Evolutionary conservation across 2,797 vertebrate species (phyloP), one percentile per base, ranked within the genome.

Genomic region (Eleutherodactylus coqui): DNA sequence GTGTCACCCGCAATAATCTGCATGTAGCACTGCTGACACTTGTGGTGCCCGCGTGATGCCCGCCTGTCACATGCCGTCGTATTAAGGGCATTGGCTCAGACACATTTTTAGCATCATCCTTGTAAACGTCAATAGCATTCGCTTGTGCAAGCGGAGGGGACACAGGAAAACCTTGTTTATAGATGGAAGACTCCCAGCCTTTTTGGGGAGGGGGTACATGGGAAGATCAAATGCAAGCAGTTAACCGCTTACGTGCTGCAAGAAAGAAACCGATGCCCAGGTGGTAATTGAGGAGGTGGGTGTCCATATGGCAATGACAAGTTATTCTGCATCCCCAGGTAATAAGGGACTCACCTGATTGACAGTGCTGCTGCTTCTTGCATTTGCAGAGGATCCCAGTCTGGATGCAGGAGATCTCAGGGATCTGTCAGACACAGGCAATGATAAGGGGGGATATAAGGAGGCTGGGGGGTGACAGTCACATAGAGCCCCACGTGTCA

Each of bases 331-430:
- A 10, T 53, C 51, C n/a, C 21, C 36, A 79, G 53, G 55, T 76
- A 21, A 64, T 29, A 8, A n/a, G 78, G 60, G 79, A 70, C 79
- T 82, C 64, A 82, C 79, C 79, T 82, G 79, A 34, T 29, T 19
- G 36, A 80, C 60, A 34, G 55, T 1, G 77, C 53, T 21, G 64
- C 17, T 17, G 51, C 17, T 69, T 34, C 79, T 34, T 49, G 43
- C 43, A n/a, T 69, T 45, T 32, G 38, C 67, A 83, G 81, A 38
- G 51, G 51, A 32, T 41, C 36, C 24, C 67, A 29, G 70, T 16
- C 5, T 19, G 19, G 62, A 36, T 13, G 79, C 45, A 38, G 62
- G 62, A 82, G 64, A 53, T 82, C 43, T 47, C 45, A 14, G 60
- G 34, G 41, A 64, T 36, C 58, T 19, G 75, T 69, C 62, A 38